These are phyloP conservation scores for Tenthredo mesomela DNA, from an alignment of 2,888 invertebrate species.

Conservation along the genomic window DNA sequence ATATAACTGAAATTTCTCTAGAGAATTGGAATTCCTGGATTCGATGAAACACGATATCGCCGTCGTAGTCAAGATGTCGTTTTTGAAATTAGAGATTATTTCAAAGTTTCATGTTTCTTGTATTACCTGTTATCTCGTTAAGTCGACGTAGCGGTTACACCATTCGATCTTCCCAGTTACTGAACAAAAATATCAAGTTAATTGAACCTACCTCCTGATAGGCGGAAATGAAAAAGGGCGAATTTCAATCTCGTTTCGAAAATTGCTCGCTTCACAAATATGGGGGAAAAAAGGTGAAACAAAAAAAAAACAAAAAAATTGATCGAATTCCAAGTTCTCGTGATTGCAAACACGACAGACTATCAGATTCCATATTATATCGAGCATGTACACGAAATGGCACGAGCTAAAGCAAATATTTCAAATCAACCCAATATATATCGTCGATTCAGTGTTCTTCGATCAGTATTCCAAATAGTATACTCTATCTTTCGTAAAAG, in stretches of 20 bases:
- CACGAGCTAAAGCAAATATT: background rate
- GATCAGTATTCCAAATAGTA: conserved; percentile 7
- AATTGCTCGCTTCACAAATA: conserved; percentile 21
- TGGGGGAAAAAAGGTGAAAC: background rate
- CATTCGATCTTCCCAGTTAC: conserved; percentile 6
- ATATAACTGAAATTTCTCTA: background rate
- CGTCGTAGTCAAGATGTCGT: background rate
- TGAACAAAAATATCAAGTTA: conserved; percentile 11
- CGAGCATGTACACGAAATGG: background rate
- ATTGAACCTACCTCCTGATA: conserved; percentile 7
- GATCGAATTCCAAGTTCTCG: background rate
- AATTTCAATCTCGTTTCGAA: conserved; percentile 24
- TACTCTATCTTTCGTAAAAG: background rate
- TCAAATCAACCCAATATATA: background rate
- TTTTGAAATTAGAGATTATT: conserved; percentile 35
- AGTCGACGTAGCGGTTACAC: background rate
- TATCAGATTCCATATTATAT: conserved; percentile 19
- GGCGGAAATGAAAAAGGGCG: conserved; percentile 11
- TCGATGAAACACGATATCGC: background rate
- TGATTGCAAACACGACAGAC: conserved; percentile 1
- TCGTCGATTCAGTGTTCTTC: background rate
- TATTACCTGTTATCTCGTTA: background rate
- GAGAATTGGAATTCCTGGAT: background rate
- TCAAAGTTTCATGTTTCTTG: conserved; percentile 26
- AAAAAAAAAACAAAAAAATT: background rate